Conservation (phyloP, 2,888 invertebrate genomes). For the Morpho achilles region DNA sequence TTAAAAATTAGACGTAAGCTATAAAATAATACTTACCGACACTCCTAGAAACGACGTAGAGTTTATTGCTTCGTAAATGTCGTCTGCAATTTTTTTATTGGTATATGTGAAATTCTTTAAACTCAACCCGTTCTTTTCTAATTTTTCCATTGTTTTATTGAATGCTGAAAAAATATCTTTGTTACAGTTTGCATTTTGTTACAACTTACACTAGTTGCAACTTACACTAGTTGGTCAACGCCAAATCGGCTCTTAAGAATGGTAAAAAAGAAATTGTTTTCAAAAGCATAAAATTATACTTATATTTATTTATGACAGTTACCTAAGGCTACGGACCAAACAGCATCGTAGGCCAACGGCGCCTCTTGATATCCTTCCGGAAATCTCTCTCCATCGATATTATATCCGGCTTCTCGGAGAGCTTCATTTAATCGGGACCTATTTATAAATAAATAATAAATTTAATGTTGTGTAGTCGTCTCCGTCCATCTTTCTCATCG, state of each 20-base stretch:
- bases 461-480: background rate
- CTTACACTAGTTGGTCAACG: background rate
- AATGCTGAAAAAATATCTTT: slow-evolving; percentile 83
- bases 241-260: too few relatives aligned
- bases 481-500: too few relatives aligned
- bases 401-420: slow-evolving; percentile 88
- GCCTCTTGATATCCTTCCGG: slow-evolving; percentile 98
- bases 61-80: slow-evolving; percentile 98
- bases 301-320: slow-evolving; percentile 32
- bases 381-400: slow-evolving; percentile 91
- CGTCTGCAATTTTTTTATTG: slow-evolving; percentile 95
- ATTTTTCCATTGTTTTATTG: slow-evolving; percentile 96
- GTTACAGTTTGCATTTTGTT: background rate
- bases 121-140: slow-evolving; percentile 88
- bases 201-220: background rate
- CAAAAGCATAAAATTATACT: too few relatives aligned
- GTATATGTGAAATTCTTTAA: slow-evolving; percentile 98
- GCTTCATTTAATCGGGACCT: slow-evolving; percentile 90
- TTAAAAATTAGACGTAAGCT: background rate
- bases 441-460: slow-evolving; percentile 19
- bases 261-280: too few relatives aligned
- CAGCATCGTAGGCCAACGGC: slow-evolving; percentile 98
- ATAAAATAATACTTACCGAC: slow-evolving; percentile 84
- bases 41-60: slow-evolving; percentile 98
- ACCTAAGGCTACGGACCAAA: slow-evolving; percentile 99